Conservation (phyloP, 2,797 vertebrate species). For the Scyliorhinus canicula region DNA sequence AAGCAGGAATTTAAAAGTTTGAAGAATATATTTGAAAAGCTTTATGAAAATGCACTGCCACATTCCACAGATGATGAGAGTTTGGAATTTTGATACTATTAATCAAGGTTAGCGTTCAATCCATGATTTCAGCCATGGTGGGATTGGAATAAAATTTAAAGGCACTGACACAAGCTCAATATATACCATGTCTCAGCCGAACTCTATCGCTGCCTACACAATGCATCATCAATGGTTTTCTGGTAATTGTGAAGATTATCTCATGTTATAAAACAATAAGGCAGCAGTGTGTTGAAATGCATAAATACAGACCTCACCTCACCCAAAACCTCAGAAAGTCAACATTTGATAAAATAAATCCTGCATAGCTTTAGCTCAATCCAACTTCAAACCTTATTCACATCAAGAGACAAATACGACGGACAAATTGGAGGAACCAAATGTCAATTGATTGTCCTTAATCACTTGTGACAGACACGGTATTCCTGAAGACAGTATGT, state of each 20-base stretch:
- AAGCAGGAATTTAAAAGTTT: neutral
- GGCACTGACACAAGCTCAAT: neutral
- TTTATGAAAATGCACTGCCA: neutral
- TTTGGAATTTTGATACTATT: neutral
- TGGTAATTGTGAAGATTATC: neutral
- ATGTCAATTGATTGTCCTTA: slow-evolving; percentile 83
- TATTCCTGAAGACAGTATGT: slow-evolving; percentile 63
- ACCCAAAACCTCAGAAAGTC: neutral
- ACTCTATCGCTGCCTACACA: too few species aligned
- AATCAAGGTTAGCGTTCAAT: neutral
- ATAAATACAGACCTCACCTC: neutral
- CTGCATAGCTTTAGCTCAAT: slow-evolving; percentile 17
- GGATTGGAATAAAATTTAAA: neutral
- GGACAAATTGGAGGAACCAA: slow-evolving; percentile 23
- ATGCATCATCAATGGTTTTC: neutral
- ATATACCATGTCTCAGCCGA: too few species aligned
- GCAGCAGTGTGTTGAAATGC: neutral
- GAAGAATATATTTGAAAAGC: neutral
- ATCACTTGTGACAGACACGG: slow-evolving; percentile 73
- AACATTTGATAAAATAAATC: neutral
- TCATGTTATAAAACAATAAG: neutral
- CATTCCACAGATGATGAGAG: neutral
- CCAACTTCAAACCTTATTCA: slow-evolving; percentile 12
- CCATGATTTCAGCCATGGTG: neutral
- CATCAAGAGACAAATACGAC: slow-evolving; percentile 9